Percentiles rank a stretch among this genome's conserved stretches.
Evolutionary conservation across 2,113 vertebrate species (phyloP).

Genomic region (Lepisosteus oculatus): DNA sequence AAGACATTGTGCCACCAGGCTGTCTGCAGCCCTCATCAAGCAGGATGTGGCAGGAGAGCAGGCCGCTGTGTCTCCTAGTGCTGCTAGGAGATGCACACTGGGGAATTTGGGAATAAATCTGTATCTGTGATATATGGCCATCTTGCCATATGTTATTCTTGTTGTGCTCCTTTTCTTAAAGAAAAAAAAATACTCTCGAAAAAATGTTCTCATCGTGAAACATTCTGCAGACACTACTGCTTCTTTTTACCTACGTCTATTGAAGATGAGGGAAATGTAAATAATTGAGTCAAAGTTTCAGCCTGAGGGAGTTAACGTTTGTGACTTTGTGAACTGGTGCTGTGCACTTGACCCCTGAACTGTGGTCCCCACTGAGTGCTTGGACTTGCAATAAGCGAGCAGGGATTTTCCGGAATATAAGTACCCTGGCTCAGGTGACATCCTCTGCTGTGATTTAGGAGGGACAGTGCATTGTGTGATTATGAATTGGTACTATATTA

Average conservation of each 20-base stretch:
- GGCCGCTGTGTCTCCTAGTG: background rate
- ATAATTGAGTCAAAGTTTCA: background rate
- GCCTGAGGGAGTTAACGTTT: constrained; percentile 7
- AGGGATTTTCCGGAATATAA: constrained; percentile 32
- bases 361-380: constrained; percentile 31
- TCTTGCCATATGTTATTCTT: constrained; percentile 20
- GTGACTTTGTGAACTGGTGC: constrained; percentile 20
- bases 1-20: constrained; percentile 38
- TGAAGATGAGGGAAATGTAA: background rate
- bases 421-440: constrained; percentile 14
- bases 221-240: background rate
- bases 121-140: constrained; percentile 14
- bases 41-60: constrained; percentile 30
- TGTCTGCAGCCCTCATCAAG: constrained; percentile 44
- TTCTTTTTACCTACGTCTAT: background rate
- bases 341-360: constrained; percentile 40
- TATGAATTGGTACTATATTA: constrained; percentile 26
- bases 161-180: background rate
- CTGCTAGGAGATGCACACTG: background rate
- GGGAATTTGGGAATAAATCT: constrained; percentile 15
- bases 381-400: constrained; percentile 25
- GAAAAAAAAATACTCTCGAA: background rate
- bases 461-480: constrained; percentile 10
- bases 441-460: constrained; percentile 32
- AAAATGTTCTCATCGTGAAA: background rate